A percentile compares a stretch with the other conserved stretches of the same genome.
Conservation (phyloP, 2,888 invertebrate genomes). For the Esperia sulphurella region DNA sequence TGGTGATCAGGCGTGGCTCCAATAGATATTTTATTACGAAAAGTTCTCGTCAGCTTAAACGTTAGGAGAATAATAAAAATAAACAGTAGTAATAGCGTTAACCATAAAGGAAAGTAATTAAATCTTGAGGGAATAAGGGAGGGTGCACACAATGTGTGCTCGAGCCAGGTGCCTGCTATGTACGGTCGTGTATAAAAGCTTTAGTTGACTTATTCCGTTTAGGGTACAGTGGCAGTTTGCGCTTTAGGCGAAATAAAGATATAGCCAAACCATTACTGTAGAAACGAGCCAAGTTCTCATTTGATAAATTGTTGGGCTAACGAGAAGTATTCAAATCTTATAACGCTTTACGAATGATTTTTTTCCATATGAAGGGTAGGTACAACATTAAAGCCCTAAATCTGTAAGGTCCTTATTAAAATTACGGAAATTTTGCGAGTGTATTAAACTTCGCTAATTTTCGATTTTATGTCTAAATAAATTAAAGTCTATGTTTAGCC, state of each 20-base stretch:
- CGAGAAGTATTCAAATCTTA: too few species aligned
- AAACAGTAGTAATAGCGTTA: conserved; percentile 36
- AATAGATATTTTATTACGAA: neutral
- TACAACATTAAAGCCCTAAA: too few species aligned
- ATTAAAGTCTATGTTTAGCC: too few species aligned
- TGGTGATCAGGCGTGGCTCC: too few species aligned
- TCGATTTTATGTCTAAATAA: too few species aligned
- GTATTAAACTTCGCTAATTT: too few species aligned
- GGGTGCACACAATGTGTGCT: conserved; percentile 30
- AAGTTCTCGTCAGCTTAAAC: neutral
- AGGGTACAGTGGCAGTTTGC: neutral
- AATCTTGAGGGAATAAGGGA: conserved; percentile 49
- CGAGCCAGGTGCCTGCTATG: conserved; percentile 39
- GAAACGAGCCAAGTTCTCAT: neutral
- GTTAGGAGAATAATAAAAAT: conserved; percentile 34
- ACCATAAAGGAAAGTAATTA: conserved; percentile 56
- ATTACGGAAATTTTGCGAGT: too few species aligned
- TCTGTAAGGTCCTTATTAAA: too few species aligned
- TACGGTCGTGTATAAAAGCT: conserved; percentile 31
- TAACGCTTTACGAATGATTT: too few species aligned
- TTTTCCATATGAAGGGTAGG: too few species aligned
- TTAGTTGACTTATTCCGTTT: conserved; percentile 43
- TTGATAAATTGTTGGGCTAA: too few species aligned
- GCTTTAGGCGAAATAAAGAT: neutral
- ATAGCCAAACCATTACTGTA: too few species aligned